These are phyloP conservation scores for Hypselothyrea guttata DNA, from an alignment of 2,888 invertebrate genomes.

Conservation along the genomic window DNA sequence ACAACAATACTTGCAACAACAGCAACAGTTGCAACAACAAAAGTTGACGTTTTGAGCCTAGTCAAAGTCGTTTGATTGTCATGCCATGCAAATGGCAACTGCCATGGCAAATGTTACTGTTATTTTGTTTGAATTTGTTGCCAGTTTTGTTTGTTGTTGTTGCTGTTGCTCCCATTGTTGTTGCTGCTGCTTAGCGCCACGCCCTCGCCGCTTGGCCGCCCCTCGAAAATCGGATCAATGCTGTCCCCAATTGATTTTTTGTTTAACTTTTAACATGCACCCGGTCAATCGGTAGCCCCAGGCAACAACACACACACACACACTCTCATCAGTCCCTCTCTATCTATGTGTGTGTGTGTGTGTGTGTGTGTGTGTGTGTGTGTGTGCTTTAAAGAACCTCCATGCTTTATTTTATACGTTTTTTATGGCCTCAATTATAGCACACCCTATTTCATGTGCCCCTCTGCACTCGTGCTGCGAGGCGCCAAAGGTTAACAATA, in stretches of 20 bases:
- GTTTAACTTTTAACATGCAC: slow-evolving; percentile 71
- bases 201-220: not conserved
- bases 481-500: no score
- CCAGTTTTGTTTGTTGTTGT: slow-evolving; percentile 7
- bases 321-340: no score
- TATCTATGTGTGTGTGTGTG: not conserved
- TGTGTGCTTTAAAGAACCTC: slow-evolving; percentile 22
- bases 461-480: no score
- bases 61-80: slow-evolving; percentile 63
- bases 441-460: not conserved
- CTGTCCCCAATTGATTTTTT: slow-evolving; percentile 74
- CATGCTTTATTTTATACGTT: slow-evolving; percentile 3
- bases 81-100: slow-evolving; percentile 57
- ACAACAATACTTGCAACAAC: slow-evolving; percentile 23
- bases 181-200: slow-evolving; percentile 10
- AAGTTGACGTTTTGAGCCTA: slow-evolving; percentile 61
- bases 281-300: slow-evolving; percentile 42
- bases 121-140: slow-evolving; percentile 8
- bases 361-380: not conserved
- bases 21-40: slow-evolving; percentile 29
- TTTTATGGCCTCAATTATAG: slow-evolving; percentile 24
- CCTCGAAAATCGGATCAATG: slow-evolving; percentile 66
- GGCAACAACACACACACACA: slow-evolving; percentile 31
- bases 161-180: slow-evolving; percentile 1
- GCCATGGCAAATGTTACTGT: slow-evolving; percentile 1